Evolutionary conservation across 2,888 invertebrate genomes (phyloP).

Genomic region (Apoda limacodes): DNA sequence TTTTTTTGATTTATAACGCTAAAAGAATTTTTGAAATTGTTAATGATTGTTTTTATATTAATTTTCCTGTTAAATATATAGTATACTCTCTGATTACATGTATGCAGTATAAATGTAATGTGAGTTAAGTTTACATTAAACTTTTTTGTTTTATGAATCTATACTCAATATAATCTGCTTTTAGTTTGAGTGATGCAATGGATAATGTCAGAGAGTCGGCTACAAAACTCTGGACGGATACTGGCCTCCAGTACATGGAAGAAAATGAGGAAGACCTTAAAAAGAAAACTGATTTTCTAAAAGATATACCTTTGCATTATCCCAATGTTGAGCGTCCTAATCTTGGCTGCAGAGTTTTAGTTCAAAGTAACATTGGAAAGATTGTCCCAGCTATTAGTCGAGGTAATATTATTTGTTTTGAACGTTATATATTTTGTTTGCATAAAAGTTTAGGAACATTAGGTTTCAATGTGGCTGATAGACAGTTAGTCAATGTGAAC

Average conservation of each 20-base stretch:
- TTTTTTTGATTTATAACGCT: too few relatives aligned
- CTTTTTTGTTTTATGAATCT: too few relatives aligned
- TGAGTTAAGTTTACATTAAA: not conserved
- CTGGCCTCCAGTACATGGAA: conserved; percentile 81
- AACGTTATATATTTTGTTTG: too few relatives aligned
- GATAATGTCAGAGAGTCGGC: conserved; percentile 77
- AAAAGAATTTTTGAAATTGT: too few relatives aligned
- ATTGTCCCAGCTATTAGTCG: conserved; percentile 76
- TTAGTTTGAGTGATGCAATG: conserved; percentile 83
- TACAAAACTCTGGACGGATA: conserved; percentile 74
- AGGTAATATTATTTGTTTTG: too few relatives aligned
- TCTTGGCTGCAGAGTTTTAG: conserved; percentile 85
- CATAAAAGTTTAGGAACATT: too few relatives aligned
- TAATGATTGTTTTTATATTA: too few relatives aligned
- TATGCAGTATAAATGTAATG: too few relatives aligned
- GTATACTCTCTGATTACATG: too few relatives aligned
- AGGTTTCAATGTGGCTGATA: too few relatives aligned
- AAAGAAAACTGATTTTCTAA: conserved; percentile 82
- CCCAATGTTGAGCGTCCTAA: conserved; percentile 84
- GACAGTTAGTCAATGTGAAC: too few relatives aligned
- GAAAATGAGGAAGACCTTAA: conserved; percentile 92
- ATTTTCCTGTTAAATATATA: too few relatives aligned
- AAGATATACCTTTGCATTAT: conserved; percentile 77
- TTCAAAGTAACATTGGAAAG: conserved; percentile 80
- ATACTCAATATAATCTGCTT: conserved; percentile 12